Conservation (phyloP, 2,797 vertebrate species). For the Crax fasciolata region DNA sequence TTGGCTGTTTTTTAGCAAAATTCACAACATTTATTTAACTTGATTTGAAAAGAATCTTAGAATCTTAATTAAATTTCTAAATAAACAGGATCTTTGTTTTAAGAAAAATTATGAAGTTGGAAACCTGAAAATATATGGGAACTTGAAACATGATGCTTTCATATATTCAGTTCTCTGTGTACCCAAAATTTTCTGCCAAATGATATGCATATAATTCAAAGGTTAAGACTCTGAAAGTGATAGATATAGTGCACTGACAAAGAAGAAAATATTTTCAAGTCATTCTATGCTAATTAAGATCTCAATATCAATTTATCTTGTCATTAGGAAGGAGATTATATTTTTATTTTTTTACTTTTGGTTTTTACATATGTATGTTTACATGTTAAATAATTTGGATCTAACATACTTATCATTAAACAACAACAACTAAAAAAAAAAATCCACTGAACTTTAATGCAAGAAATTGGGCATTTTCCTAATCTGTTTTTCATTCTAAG, state of each 20-base stretch:
- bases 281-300: neutral
- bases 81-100: neutral
- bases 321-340: neutral
- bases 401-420: neutral
- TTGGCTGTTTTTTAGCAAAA: neutral
- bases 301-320: neutral
- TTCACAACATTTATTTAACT: neutral
- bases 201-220: neutral
- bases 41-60: neutral
- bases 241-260: neutral
- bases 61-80: neutral
- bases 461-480: neutral
- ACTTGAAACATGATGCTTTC: neutral
- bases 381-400: neutral
- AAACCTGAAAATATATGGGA: neutral
- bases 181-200: neutral
- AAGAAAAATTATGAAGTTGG: neutral
- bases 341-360: neutral
- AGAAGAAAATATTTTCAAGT: neutral
- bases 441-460: neutral
- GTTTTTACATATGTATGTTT: neutral
- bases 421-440: neutral
- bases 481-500: neutral
- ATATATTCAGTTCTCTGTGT: neutral
- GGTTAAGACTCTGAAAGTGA: neutral